Evolutionary conservation across 2,797 vertebrate genomes (phyloP).

Genomic region (Parauchenoglanis ngamensis): DNA sequence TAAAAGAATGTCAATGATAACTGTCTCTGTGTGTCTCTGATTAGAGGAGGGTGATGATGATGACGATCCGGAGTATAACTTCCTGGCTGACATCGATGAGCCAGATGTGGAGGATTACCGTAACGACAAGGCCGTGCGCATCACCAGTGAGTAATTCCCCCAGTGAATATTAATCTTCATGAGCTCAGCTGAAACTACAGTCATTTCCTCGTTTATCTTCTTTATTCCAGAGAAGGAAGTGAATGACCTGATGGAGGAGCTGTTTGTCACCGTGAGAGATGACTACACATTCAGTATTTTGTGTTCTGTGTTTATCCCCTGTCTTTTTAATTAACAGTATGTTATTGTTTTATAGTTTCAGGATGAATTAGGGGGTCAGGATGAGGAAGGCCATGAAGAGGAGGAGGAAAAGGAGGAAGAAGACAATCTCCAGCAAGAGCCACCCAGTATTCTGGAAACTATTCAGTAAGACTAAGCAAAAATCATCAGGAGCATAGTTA

Average conservation of each 20-base stretch:
- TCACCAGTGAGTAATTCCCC: conserved; percentile 84
- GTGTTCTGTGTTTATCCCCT: background rate
- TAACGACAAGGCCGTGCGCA: conserved; percentile 93
- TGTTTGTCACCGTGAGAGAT: conserved; percentile 89
- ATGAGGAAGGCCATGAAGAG: conserved; percentile 88
- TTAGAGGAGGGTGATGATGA: conserved; percentile 94
- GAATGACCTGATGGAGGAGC: conserved; percentile 94
- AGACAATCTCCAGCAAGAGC: conserved; percentile 59
- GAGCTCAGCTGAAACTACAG: background rate
- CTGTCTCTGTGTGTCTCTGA: conserved; percentile 3
- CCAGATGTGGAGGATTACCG: conserved; percentile 94
- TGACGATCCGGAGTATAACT: conserved; percentile 96
- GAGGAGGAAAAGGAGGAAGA: conserved; percentile 80
- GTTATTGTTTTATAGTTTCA: conserved; percentile 77
- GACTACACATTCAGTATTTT: background rate
- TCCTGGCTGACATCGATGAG: conserved; percentile 90
- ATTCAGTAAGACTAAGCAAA: conserved; percentile 54
- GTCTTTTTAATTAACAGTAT: background rate
- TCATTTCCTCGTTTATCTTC: background rate
- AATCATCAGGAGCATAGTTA: background rate
- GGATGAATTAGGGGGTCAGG: conserved; percentile 86
- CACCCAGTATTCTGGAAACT: conserved; percentile 72
- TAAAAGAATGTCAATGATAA: background rate
- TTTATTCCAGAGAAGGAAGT: conserved; percentile 89
- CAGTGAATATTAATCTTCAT: background rate